Evolutionary conservation across 2,888 invertebrate species (phyloP).

Genomic region (Heliconius cydno): DNA sequence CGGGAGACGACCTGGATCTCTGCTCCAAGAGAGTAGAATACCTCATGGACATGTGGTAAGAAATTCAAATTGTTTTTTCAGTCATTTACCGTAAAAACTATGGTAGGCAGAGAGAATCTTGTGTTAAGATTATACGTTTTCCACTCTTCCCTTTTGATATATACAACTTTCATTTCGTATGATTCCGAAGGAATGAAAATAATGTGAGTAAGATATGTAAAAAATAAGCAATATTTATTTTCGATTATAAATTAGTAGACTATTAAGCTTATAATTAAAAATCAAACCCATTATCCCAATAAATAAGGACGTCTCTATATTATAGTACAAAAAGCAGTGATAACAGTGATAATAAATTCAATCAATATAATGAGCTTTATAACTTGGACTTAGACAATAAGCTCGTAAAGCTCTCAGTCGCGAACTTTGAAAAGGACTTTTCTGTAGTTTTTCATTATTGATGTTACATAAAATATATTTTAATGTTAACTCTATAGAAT

Average conservation of each 20-base stretch:
- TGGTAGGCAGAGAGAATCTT: too few relatives aligned
- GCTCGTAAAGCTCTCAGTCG: slow-evolving; percentile 41
- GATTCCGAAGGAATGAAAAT: too few relatives aligned
- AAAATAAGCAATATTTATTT: background rate
- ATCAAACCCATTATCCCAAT: background rate
- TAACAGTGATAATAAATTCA: slow-evolving; percentile 26
- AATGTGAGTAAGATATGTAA: background rate
- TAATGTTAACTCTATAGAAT: background rate
- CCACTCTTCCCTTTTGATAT: too few relatives aligned
- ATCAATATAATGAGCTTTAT: slow-evolving; percentile 28
- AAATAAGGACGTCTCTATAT: background rate
- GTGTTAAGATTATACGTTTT: too few relatives aligned
- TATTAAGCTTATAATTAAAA: background rate
- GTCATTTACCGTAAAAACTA: too few relatives aligned
- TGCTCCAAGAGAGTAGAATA: slow-evolving; percentile 59
- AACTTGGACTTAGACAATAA: slow-evolving; percentile 38
- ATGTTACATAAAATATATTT: slow-evolving; percentile 7
- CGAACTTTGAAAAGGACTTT: slow-evolving; percentile 38
- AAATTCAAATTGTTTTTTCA: background rate
- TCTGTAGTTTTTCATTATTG: slow-evolving; percentile 25
- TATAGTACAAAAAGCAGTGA: background rate
- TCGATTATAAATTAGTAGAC: background rate
- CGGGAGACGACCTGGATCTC: slow-evolving; percentile 82
- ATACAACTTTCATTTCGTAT: too few relatives aligned
- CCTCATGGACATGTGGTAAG: slow-evolving; percentile 72